Conservation (phyloP, 2,888 invertebrate species). For the Drosophila nr. medialis region DNA sequence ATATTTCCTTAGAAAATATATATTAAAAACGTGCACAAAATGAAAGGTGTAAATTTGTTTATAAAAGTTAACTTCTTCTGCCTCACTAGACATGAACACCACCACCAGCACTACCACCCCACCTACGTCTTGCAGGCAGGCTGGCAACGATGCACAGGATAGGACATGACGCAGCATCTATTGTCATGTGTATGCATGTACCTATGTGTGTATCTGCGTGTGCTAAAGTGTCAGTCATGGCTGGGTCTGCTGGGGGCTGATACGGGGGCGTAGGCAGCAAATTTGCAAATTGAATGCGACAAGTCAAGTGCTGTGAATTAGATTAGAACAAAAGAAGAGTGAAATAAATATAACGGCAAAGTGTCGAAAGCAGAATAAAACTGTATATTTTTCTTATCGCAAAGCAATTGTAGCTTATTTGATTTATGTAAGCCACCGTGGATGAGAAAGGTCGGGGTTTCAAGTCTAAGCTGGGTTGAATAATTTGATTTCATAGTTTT, state of each 20-base stretch:
- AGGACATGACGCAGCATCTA: constrained; percentile 48
- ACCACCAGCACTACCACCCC: constrained; percentile 19
- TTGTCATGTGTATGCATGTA: constrained; percentile 38
- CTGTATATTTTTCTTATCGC: not conserved
- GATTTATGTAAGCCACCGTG: not conserved
- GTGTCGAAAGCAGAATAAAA: constrained; percentile 23
- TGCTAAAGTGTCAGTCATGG: constrained; percentile 41
- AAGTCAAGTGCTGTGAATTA: constrained; percentile 76
- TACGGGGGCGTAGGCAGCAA: constrained; percentile 23
- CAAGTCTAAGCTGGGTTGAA: not conserved
- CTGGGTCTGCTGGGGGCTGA: not conserved
- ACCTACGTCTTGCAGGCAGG: constrained; percentile 3
- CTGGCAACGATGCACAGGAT: constrained; percentile 43
- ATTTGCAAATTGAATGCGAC: constrained; percentile 75
- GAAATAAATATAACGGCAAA: constrained; percentile 24
- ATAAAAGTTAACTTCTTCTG: constrained; percentile 66
- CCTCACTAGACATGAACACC: constrained; percentile 35
- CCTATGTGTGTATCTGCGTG: not conserved
- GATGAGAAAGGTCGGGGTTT: not conserved
- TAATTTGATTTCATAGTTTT: not conserved
- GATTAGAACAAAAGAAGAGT: constrained; percentile 50
- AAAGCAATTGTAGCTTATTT: constrained; percentile 6
- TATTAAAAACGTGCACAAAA: constrained; percentile 73
- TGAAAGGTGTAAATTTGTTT: constrained; percentile 77
- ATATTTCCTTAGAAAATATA: constrained; percentile 62